Percentiles rank a stretch among this genome's conserved stretches.
Conservation (phyloP, 2,888 invertebrate genomes). For the Xestobium rufovillosum region DNA sequence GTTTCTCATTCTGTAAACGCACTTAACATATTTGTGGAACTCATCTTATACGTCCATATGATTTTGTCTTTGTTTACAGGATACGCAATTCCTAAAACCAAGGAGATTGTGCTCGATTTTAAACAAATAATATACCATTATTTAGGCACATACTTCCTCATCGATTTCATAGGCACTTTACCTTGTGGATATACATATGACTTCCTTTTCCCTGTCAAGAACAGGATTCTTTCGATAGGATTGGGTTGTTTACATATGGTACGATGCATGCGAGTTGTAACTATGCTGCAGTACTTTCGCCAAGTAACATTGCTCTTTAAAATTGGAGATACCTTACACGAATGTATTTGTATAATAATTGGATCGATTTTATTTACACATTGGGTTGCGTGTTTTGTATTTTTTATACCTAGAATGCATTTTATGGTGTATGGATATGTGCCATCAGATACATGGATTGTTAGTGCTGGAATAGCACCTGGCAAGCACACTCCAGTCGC, state of each 20-base stretch:
- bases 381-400: constrained; percentile 23
- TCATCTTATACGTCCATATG: constrained; percentile 12
- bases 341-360: constrained; percentile 16
- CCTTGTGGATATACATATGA: not conserved
- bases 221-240: not conserved
- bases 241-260: constrained; percentile 9
- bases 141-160: constrained; percentile 21
- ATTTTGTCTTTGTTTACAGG: constrained; percentile 21
- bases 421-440: constrained; percentile 9
- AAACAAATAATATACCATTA: constrained; percentile 18
- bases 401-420: constrained; percentile 17
- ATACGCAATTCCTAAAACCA: constrained; percentile 16
- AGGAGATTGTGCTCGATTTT: constrained; percentile 21
- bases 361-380: constrained; percentile 18
- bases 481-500: constrained; percentile 4
- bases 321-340: constrained; percentile 11
- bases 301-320: constrained; percentile 8
- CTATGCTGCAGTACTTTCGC: constrained; percentile 9
- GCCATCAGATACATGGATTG: constrained; percentile 17
- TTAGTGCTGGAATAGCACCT: constrained; percentile 12
- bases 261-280: constrained; percentile 11
- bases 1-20: not conserved
- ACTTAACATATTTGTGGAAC: not conserved
- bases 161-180: constrained; percentile 16
- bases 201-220: constrained; percentile 1